These are phyloP conservation scores for Marmota flaviventris DNA, from an alignment of 2,113 vertebrate species.

Conservation along the genomic window DNA sequence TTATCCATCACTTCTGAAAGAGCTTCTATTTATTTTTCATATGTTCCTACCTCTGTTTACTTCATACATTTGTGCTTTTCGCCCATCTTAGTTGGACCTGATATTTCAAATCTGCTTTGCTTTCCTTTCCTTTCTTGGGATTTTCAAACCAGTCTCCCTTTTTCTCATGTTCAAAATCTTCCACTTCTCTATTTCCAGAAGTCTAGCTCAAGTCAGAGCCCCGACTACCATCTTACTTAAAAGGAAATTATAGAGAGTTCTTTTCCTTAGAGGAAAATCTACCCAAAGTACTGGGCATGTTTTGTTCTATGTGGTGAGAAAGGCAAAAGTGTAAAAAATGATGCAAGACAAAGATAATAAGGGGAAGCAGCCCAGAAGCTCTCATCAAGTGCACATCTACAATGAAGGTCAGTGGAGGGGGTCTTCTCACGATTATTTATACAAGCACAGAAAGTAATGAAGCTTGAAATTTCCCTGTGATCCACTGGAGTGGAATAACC, in stretches of 20 bases:
- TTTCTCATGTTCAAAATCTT: neutral
- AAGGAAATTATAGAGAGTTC: neutral
- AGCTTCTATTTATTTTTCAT: neutral
- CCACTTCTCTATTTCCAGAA: neutral
- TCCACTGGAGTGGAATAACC: slow-evolving; percentile 55
- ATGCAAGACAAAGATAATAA: neutral
- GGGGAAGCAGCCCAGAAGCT: slow-evolving; percentile 14
- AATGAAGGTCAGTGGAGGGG: neutral
- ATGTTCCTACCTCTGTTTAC: neutral
- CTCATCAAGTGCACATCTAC: slow-evolving; percentile 31
- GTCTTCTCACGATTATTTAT: slow-evolving; percentile 63
- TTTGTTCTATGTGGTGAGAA: slow-evolving; percentile 14
- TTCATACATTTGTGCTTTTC: neutral
- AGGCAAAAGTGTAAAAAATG: neutral
- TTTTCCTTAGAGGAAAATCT: slow-evolving; percentile 2
- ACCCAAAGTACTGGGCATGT: neutral
- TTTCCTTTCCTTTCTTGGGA: neutral
- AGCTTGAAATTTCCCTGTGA: neutral
- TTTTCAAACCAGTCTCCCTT: neutral
- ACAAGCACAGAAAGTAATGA: slow-evolving; percentile 51
- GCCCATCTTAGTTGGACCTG: neutral
- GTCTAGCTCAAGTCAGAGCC: neutral
- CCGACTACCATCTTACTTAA: neutral
- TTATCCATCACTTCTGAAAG: neutral
- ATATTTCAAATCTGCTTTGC: neutral